Conservation (phyloP, 2,797 vertebrate species). For the Danio aesculapii region DNA sequence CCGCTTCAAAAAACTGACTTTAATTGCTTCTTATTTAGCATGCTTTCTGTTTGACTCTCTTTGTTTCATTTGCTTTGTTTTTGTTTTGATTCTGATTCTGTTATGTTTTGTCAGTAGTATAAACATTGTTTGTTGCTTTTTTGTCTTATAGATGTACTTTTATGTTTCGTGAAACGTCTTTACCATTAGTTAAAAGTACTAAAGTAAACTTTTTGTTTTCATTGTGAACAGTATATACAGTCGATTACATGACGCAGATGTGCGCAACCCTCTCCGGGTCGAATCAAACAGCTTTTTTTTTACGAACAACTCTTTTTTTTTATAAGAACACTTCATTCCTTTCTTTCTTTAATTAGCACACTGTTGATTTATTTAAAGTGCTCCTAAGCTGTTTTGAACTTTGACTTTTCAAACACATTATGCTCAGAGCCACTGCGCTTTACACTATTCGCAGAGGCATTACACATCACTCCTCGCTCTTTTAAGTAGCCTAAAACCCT, state of each 20-base stretch:
- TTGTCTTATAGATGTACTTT: not conserved
- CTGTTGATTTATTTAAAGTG: not conserved
- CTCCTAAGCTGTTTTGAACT: conserved; percentile 69
- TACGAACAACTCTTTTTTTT: no score
- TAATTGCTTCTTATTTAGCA: not conserved
- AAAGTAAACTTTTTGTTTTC: not conserved
- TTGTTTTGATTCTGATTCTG: no score
- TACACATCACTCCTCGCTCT: conserved; percentile 73
- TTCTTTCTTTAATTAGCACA: not conserved
- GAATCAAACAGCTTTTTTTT: not conserved
- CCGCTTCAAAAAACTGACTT: no score
- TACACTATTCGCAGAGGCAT: conserved; percentile 79
- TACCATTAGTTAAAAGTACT: not conserved
- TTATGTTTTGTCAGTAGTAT: not conserved
- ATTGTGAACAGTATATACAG: not conserved
- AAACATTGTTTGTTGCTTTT: not conserved
- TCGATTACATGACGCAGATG: not conserved
- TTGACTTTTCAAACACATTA: conserved; percentile 75
- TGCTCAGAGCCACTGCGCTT: conserved; percentile 74
- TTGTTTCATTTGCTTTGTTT: no score
- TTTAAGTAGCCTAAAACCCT: conserved; percentile 82
- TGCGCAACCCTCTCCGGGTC: not conserved
- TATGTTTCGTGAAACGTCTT: not conserved
- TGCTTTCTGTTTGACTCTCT: no score
- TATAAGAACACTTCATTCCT: not conserved